Conservation (phyloP, 2,797 vertebrate genomes). For the Pteropus rufus region DNA sequence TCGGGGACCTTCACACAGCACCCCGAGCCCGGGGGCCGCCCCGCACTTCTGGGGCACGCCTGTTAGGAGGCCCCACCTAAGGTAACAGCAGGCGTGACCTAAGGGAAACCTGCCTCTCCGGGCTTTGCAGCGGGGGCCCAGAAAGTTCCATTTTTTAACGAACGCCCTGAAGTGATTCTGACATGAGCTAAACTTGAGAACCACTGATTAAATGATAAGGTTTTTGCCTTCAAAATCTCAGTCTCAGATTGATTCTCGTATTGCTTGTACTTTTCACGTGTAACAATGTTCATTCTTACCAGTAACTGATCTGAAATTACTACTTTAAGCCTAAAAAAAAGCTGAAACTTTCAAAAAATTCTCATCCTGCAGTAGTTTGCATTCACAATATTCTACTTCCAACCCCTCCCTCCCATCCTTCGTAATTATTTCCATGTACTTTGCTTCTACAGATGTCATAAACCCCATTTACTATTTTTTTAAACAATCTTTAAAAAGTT, state of each 20-base stretch:
- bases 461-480: neutral
- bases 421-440: rapidly evolving
- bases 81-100: rapidly evolving
- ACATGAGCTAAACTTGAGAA: neutral
- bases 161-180: neutral
- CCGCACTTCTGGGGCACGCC: rapidly evolving
- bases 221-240: neutral
- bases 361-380: rapidly evolving
- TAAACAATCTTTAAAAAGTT: neutral
- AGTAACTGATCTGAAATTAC: neutral
- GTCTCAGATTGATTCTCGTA: neutral
- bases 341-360: neutral
- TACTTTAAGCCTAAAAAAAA: neutral
- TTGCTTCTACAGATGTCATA: neutral
- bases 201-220: neutral
- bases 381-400: rapidly evolving
- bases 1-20: too few relatives aligned
- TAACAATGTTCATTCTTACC: rapidly evolving
- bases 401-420: too few relatives aligned
- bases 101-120: rapidly evolving
- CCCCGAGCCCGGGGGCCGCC: neutral
- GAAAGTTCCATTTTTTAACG: neutral
- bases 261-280: rapidly evolving
- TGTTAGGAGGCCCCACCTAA: rapidly evolving
- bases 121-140: neutral